A percentile compares a stretch with the other conserved stretches of the same genome.
Conservation (phyloP, 2,888 invertebrate genomes). For the Prosopocoilus inquinatus region DNA sequence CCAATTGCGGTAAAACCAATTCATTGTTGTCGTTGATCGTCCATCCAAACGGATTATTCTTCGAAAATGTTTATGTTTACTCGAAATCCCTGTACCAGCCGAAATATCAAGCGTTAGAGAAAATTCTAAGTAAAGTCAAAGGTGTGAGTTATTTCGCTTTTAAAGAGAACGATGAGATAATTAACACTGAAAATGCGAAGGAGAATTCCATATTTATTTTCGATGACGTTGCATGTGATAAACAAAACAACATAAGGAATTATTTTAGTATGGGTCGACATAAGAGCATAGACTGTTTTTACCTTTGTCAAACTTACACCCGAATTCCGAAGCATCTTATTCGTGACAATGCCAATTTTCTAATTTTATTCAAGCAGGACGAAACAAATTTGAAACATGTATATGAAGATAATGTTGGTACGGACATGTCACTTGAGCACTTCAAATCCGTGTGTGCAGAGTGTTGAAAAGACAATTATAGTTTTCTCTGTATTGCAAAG, state of each 20-base stretch:
- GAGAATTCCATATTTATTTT: constrained; percentile 42
- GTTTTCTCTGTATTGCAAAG: constrained; percentile 37
- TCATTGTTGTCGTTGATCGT: too few species aligned
- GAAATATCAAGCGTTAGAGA: too few species aligned
- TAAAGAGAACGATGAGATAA: constrained; percentile 26
- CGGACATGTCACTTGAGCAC: constrained; percentile 31
- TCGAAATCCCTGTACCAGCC: too few species aligned
- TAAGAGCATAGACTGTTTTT: constrained; percentile 36
- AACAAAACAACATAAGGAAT: too few species aligned
- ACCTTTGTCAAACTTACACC: constrained; percentile 37
- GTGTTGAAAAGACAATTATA: constrained; percentile 37
- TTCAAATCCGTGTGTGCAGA: constrained; percentile 35
- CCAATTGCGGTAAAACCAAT: too few species aligned
- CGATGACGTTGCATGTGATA: too few species aligned
- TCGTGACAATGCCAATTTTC: constrained; percentile 38
- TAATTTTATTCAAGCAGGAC: constrained; percentile 18
- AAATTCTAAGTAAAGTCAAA: too few species aligned
- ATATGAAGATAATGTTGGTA: constrained; percentile 30
- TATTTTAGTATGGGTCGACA: too few species aligned
- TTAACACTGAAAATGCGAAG: constrained; percentile 29
- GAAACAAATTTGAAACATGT: constrained; percentile 39
- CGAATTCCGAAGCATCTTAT: constrained; percentile 39
- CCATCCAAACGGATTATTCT: too few species aligned
- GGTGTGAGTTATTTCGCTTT: constrained; percentile 32
- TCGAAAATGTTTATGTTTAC: too few species aligned